Conservation (phyloP, 1,140 invertebrate genomes). For the Mercenaria mercenaria region DNA sequence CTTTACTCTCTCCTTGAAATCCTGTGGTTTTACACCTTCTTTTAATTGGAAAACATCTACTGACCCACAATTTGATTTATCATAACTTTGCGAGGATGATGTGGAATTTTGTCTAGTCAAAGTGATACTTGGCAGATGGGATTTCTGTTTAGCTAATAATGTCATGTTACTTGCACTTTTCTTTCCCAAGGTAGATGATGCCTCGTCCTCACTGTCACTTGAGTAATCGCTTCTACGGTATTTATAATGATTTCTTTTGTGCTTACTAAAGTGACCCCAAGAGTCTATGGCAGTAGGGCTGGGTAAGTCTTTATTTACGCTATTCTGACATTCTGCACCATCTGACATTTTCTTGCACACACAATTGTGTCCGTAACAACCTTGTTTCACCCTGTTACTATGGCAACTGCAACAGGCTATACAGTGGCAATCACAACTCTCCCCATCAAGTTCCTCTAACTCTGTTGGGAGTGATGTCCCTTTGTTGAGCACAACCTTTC, state of each 20-base stretch:
- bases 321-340: slow-evolving; percentile 17
- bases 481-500: slow-evolving; percentile 51
- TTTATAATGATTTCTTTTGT: slow-evolving; percentile 78
- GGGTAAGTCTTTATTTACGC: slow-evolving; percentile 14
- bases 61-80: background rate
- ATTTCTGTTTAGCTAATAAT: slow-evolving; percentile 69
- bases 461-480: slow-evolving; percentile 60
- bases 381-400: slow-evolving; percentile 53
- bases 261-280: slow-evolving; percentile 82
- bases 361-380: slow-evolving; percentile 32
- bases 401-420: slow-evolving; percentile 61
- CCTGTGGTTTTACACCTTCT: slow-evolving; percentile 78
- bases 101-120: slow-evolving; percentile 53
- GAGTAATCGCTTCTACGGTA: slow-evolving; percentile 82
- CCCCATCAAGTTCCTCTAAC: slow-evolving; percentile 34
- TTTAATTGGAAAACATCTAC: slow-evolving; percentile 45
- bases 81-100: slow-evolving; percentile 38
- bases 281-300: slow-evolving; percentile 73
- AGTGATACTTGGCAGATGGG: slow-evolving; percentile 71
- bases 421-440: slow-evolving; percentile 61
- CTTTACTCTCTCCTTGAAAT: slow-evolving; percentile 81
- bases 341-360: slow-evolving; percentile 62
- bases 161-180: slow-evolving; percentile 21
- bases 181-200: background rate
- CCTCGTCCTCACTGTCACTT: slow-evolving; percentile 82